A percentile compares a stretch with the other conserved stretches of the same genome.
Conservation (phyloP, 2,888 invertebrate species). For the Heteromurus nitidus region DNA sequence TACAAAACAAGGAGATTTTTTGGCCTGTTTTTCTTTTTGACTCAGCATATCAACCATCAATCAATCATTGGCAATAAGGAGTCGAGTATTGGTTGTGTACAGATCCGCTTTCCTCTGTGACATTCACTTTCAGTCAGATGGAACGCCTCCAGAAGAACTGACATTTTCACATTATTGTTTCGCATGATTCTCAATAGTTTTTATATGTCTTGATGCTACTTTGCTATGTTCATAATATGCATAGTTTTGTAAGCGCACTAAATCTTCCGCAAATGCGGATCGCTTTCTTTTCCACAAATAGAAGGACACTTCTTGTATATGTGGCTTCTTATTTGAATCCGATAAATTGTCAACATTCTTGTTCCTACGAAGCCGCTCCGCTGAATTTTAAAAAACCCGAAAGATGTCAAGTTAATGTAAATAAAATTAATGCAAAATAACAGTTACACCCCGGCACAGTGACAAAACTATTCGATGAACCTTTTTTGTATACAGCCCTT, state of each 20-base stretch:
- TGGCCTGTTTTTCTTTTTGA: conserved; percentile 46
- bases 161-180: conserved; percentile 52
- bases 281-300: too few species aligned
- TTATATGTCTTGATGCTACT: too few species aligned
- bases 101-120: conserved; percentile 54
- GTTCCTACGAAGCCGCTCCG: too few species aligned
- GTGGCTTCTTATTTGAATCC: conserved; percentile 2
- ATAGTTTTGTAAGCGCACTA: too few species aligned
- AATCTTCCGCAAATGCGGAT: too few species aligned
- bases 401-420: too few species aligned
- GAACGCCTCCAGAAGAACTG: conserved; percentile 56
- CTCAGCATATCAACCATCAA: conserved; percentile 71
- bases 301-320: conserved; percentile 19
- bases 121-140: conserved; percentile 53
- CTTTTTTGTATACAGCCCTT: too few species aligned
- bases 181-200: not conserved
- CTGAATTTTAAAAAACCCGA: too few species aligned
- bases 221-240: too few species aligned
- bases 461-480: too few species aligned
- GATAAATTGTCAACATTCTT: not conserved
- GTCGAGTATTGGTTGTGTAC: conserved; percentile 29
- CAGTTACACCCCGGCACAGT: too few species aligned
- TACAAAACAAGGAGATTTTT: conserved; percentile 46
- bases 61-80: conserved; percentile 67
- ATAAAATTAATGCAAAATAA: too few species aligned